Percentiles rank a stretch among this genome's conserved stretches.
These are phyloP conservation scores for Gorsachius magnificus DNA, from an alignment of 2,797 vertebrate genomes.

Conservation along the genomic window DNA sequence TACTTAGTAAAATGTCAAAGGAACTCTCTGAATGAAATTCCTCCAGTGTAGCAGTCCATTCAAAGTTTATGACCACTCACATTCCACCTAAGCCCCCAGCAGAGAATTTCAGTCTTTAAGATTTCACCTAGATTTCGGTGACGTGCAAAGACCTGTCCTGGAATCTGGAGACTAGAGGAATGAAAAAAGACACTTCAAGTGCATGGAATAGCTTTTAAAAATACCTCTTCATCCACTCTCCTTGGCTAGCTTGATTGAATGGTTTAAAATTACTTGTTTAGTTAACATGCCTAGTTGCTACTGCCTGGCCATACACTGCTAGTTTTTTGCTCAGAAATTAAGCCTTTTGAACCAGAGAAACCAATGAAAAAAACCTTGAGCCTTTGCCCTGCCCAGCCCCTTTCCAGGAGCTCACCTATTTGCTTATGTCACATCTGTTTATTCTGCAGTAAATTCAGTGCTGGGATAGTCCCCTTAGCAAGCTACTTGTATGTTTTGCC, in stretches of 20 bases:
- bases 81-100: slow-evolving; percentile 3
- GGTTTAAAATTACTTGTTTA: slow-evolving; percentile 49
- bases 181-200: slow-evolving; percentile 33
- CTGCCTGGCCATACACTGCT: background rate
- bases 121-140: slow-evolving; percentile 25
- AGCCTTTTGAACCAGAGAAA: slow-evolving; percentile 9
- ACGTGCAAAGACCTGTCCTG: background rate
- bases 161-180: slow-evolving; percentile 18
- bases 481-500: background rate
- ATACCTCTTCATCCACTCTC: slow-evolving; percentile 5
- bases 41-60: background rate
- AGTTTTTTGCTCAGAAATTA: background rate
- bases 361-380: background rate
- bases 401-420: slow-evolving; percentile 55
- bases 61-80: slow-evolving; percentile 14
- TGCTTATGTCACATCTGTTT: slow-evolving; percentile 58
- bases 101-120: slow-evolving; percentile 31
- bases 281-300: slow-evolving; percentile 4
- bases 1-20: background rate
- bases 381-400: background rate
- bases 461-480: slow-evolving; percentile 15
- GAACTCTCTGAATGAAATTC: slow-evolving; percentile 52
- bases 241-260: slow-evolving; percentile 25
- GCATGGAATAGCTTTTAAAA: slow-evolving; percentile 16
- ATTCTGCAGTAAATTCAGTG: slow-evolving; percentile 55